Conservation (phyloP, 35 echinoderm and acorn worm species). For the Diadema setosum region DNA sequence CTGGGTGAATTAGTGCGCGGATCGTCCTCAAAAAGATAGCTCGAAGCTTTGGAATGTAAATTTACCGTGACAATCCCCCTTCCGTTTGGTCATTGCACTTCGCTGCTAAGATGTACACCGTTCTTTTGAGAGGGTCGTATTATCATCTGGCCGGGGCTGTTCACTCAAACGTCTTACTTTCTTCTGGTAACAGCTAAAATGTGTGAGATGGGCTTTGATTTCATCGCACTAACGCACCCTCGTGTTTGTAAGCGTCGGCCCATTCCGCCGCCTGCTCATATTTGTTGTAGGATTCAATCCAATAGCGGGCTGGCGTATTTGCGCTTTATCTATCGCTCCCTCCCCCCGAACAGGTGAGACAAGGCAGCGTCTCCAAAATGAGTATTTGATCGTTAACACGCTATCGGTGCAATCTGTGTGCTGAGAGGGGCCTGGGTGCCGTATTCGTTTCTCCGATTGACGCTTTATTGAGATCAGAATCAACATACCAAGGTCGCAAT, state of each 20-base stretch:
- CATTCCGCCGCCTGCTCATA: conserved; percentile 7
- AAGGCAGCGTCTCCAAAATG: conserved; percentile 1
- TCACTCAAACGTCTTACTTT: not conserved
- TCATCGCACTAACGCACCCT: not conserved
- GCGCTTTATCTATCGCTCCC: not conserved
- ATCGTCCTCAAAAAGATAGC: conserved; percentile 6
- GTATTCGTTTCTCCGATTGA: conserved; percentile 25
- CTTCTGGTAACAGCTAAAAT: not conserved
- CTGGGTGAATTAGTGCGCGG: conserved; percentile 1
- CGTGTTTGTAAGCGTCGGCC: conserved; percentile 8
- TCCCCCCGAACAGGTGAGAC: conserved; percentile 1
- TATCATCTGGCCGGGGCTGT: not conserved
- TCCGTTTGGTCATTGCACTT: conserved; percentile 31
- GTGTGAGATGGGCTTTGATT: not conserved
- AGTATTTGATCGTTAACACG: conserved; percentile 29
- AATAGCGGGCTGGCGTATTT: conserved; percentile 6
- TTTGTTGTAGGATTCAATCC: not conserved
- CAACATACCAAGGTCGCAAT: conserved; percentile 34
- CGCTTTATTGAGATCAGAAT: conserved; percentile 16
- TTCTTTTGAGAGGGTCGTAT: too few species aligned
- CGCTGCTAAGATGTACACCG: not conserved
- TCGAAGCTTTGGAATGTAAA: conserved; percentile 26
- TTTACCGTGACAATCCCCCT: conserved; percentile 1
- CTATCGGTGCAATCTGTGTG: conserved; percentile 27
- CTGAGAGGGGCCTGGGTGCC: not conserved